Conservation (phyloP, 2,888 invertebrate species). For the Diplolepis rosae region DNA sequence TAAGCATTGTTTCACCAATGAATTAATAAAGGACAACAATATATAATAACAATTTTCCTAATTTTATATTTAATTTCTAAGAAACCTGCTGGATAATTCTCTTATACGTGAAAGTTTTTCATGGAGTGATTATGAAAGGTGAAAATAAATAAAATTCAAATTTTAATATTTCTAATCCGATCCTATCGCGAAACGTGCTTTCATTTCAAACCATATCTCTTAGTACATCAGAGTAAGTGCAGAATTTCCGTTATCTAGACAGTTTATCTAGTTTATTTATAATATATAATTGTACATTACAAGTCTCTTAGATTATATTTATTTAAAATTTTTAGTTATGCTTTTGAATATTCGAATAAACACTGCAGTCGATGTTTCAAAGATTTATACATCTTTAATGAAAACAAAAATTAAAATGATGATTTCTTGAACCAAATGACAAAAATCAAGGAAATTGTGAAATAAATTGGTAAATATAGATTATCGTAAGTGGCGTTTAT, state of each 20-base stretch:
- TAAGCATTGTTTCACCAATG: too few species aligned
- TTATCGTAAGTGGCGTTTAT: not conserved
- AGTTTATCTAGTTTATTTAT: not conserved
- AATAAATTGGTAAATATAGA: not conserved
- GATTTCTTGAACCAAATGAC: not conserved
- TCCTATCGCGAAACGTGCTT: not conserved
- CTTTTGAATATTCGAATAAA: not conserved
- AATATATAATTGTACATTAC: conserved; percentile 5
- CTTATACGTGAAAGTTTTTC: not conserved
- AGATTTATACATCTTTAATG: not conserved
- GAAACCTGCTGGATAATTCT: not conserved
- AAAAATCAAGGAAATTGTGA: not conserved
- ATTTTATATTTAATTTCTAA: too few species aligned
- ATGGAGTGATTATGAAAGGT: not conserved
- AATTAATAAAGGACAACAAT: too few species aligned
- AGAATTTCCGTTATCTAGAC: not conserved
- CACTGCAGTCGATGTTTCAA: not conserved
- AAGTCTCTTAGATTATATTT: not conserved
- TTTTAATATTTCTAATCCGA: conserved; percentile 7
- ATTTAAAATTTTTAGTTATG: not conserved
- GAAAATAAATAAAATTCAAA: not conserved
- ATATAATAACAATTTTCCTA: too few species aligned
- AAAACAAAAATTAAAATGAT: not conserved
- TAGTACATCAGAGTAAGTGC: not conserved
- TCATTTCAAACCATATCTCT: conserved; percentile 1